These are phyloP conservation scores for Lepidurus apus DNA, from an alignment of 1,140 invertebrate species.

Conservation along the genomic window DNA sequence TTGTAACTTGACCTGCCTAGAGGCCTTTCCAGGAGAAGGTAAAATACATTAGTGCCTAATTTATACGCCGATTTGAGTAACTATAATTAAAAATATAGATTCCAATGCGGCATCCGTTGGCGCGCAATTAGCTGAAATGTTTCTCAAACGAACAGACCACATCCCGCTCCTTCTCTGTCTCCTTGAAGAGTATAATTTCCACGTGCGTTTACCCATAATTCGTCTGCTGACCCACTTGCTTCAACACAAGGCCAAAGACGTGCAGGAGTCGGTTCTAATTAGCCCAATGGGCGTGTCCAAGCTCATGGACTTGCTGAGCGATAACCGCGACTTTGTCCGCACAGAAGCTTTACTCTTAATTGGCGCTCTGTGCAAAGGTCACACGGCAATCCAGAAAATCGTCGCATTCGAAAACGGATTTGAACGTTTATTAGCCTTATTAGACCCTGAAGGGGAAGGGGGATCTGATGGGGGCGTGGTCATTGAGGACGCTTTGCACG, in stretches of 20 bases:
- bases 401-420: conserved; percentile 99
- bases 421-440: conserved; percentile 89
- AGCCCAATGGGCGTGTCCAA: conserved; percentile 97
- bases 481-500: conserved; percentile 93
- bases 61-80: too few relatives aligned
- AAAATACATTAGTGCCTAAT: too few relatives aligned
- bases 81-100: background rate
- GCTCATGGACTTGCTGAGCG: conserved; percentile 90
- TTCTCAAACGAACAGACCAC: conserved; percentile 86
- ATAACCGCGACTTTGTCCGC: conserved; percentile 90
- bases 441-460: conserved; percentile 90
- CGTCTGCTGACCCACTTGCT: conserved; percentile 77
- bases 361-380: conserved; percentile 87
- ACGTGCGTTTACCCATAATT: conserved; percentile 79
- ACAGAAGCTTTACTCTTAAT: conserved; percentile 92
- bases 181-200: conserved; percentile 93
- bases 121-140: conserved; percentile 97
- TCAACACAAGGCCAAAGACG: conserved; percentile 72
- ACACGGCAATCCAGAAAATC: conserved; percentile 98
- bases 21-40: conserved; percentile 67
- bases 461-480: conserved; percentile 93
- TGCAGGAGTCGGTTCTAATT: conserved; percentile 90
- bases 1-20: conserved; percentile 79
- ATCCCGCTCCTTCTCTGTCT: conserved; percentile 76
- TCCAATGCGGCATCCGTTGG: conserved; percentile 53